Evolutionary conservation across 2,888 invertebrate species (phyloP).

Genomic region (Lissonota sp.): DNA sequence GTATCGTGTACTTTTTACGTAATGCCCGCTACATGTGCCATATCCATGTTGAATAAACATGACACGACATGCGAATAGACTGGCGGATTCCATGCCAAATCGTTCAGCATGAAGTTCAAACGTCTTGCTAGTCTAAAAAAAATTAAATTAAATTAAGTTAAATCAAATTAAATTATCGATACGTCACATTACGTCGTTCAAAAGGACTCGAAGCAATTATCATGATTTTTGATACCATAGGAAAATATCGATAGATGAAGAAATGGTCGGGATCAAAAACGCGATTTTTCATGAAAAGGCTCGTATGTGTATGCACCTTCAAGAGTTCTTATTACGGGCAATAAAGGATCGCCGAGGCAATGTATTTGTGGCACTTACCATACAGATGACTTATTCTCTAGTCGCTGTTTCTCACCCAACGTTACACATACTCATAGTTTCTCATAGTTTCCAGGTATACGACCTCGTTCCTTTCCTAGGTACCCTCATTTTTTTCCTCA

Average conservation of each 20-base stretch:
- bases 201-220: no score
- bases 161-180: no score
- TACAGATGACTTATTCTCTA: constrained; percentile 56
- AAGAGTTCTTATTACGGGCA: constrained; percentile 14
- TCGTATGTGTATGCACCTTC: neutral
- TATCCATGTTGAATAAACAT: constrained; percentile 56
- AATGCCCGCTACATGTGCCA: neutral
- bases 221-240: no score
- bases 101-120: neutral
- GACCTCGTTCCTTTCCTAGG: neutral
- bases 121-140: no score
- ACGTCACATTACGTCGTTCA: no score
- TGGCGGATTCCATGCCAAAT: constrained; percentile 9
- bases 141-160: no score
- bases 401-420: neutral
- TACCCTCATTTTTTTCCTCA: neutral
- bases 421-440: neutral
- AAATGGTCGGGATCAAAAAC: no score
- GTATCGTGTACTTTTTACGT: constrained; percentile 8
- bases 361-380: constrained; percentile 17
- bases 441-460: neutral
- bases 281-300: neutral
- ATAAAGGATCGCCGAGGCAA: constrained; percentile 4
- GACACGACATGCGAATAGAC: constrained; percentile 42
- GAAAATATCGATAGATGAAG: no score